Conservation (phyloP, 2,888 invertebrate genomes). For the Antheraea yamamai region DNA sequence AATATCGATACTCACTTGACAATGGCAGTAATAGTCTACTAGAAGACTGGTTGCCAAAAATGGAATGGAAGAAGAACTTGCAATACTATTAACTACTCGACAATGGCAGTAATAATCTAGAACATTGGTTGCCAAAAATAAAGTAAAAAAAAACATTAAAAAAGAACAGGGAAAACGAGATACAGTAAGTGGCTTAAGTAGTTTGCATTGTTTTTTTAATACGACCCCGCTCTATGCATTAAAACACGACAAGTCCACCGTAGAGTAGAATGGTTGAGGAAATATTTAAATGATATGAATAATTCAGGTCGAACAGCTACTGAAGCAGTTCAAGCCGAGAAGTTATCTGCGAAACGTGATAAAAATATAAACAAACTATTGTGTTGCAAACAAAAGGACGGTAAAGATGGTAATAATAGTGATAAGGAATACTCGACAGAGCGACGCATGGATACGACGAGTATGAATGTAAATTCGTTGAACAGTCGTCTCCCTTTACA, state of each 20-base stretch:
- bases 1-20: no score
- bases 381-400: conserved; percentile 22
- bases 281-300: conserved; percentile 20
- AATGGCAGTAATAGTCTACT: no score
- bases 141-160: no score
- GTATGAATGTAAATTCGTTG: conserved; percentile 55
- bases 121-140: no score
- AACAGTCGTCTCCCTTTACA: conserved; percentile 41
- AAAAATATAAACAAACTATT: conserved; percentile 21
- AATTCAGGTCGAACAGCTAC: conserved; percentile 20
- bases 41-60: no score
- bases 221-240: background rate
- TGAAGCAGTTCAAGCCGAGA: conserved; percentile 20
- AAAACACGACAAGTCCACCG: background rate
- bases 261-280: background rate
- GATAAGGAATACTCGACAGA: conserved; percentile 23
- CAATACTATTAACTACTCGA: no score
- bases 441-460: conserved; percentile 26
- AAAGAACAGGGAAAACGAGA: background rate
- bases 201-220: conserved; percentile 8
- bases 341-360: conserved; percentile 19
- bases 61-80: no score
- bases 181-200: background rate
- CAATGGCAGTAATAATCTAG: no score
- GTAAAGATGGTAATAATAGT: conserved; percentile 22